Evolutionary conservation across 2,113 vertebrate species (phyloP).

Genomic region (Edolisoma coerulescens): DNA sequence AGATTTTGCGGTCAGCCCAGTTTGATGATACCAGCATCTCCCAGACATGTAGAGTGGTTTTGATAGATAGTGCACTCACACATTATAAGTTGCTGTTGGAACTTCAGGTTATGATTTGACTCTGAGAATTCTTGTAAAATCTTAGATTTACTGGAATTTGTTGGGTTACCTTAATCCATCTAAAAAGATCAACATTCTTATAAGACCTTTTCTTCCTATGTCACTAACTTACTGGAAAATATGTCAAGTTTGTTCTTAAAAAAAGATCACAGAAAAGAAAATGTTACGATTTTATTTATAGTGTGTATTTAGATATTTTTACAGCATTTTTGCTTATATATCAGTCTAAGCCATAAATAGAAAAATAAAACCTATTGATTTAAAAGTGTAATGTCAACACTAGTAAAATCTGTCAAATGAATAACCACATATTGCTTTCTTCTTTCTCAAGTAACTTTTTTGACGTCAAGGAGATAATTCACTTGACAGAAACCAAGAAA

Average conservation of each 20-base stretch:
- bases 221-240: neutral
- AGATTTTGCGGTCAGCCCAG: neutral
- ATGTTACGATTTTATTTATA: neutral
- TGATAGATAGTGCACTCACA: neutral
- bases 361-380: neutral
- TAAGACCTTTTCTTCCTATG: neutral
- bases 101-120: neutral
- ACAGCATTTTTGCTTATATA: neutral
- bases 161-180: neutral
- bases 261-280: neutral
- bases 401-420: neutral
- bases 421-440: neutral
- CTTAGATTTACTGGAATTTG: neutral
- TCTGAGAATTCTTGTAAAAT: neutral
- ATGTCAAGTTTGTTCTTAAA: neutral
- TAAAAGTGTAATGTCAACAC: neutral
- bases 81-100: neutral
- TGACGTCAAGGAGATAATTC: neutral
- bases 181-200: neutral
- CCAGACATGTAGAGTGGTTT: rapidly evolving
- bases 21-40: neutral
- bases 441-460: neutral
- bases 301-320: neutral
- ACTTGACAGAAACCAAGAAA: neutral
- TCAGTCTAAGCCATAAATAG: neutral